Conservation (phyloP, 2,113 vertebrate species). For the Spea multiplicata region DNA sequence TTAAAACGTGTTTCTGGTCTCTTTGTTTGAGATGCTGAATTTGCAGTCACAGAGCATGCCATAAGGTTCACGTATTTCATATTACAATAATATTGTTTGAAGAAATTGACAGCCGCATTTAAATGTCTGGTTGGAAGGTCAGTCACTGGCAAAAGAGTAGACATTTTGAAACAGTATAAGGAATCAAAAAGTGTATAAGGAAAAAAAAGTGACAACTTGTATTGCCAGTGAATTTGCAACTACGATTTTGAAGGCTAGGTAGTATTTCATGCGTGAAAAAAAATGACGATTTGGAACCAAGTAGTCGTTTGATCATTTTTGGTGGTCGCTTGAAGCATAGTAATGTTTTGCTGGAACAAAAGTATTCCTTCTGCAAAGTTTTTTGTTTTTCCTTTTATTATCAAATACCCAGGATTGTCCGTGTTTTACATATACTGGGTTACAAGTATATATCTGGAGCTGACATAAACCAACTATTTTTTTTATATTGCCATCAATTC, state of each 20-base stretch:
- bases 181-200: background rate
- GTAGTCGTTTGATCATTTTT: no score
- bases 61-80: background rate
- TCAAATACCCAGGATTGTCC: no score
- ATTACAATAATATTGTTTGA: background rate
- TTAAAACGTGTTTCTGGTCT: no score
- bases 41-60: background rate
- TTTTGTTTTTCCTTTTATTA: no score
- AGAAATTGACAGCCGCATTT: background rate
- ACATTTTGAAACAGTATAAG: background rate
- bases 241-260: background rate
- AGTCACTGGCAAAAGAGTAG: background rate
- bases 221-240: background rate
- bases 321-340: no score
- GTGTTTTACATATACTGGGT: no score
- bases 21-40: no score
- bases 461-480: background rate
- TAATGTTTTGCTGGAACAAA: no score
- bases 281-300: no score
- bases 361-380: no score
- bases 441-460: background rate
- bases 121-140: slow-evolving; percentile 7
- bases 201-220: background rate
- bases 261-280: no score
- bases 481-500: background rate